Evolutionary conservation across 2,888 invertebrate genomes (phyloP).

Genomic region (Lasioglossum zephyrum): DNA sequence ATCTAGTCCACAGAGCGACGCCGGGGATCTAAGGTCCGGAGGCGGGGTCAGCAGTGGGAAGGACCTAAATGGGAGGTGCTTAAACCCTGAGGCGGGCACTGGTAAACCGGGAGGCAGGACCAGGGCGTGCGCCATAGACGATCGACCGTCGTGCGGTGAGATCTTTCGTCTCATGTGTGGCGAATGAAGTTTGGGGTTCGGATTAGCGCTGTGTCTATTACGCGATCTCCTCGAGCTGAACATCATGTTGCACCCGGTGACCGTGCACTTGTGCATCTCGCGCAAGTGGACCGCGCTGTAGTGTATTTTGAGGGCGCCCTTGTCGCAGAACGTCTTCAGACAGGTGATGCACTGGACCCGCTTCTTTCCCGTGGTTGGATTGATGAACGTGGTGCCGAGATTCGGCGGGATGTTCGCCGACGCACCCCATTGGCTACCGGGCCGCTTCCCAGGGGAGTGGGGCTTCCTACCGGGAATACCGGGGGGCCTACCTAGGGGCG

Average conservation of each 20-base stretch:
- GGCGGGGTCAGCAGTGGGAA: constrained; percentile 91
- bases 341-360: constrained; percentile 99
- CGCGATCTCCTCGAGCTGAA: constrained; percentile 98
- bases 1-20: constrained; percentile 86
- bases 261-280: constrained; percentile 99
- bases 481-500: constrained; percentile 84
- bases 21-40: constrained; percentile 87
- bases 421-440: constrained; percentile 87
- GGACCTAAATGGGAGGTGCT: constrained; percentile 91
- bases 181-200: constrained; percentile 98
- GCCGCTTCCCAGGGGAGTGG: constrained; percentile 91
- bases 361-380: constrained; percentile 97
- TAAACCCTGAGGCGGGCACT: constrained; percentile 88
- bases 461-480: constrained; percentile 87
- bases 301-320: constrained; percentile 99
- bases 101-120: constrained; percentile 90
- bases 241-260: constrained; percentile 99
- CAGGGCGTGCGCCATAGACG: constrained; percentile 93
- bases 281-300: constrained; percentile 99
- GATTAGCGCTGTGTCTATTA: constrained; percentile 98
- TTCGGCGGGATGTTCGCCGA: constrained; percentile 91
- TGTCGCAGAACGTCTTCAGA: constrained; percentile 99
- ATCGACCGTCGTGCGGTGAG: constrained; percentile 96
- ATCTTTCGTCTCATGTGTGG: constrained; percentile 97
- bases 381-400: constrained; percentile 95